Evolutionary conservation across 2,888 invertebrate species (phyloP), one percentile per base, ranked within the genome.

Genomic region (Encarsia formosa): DNA sequence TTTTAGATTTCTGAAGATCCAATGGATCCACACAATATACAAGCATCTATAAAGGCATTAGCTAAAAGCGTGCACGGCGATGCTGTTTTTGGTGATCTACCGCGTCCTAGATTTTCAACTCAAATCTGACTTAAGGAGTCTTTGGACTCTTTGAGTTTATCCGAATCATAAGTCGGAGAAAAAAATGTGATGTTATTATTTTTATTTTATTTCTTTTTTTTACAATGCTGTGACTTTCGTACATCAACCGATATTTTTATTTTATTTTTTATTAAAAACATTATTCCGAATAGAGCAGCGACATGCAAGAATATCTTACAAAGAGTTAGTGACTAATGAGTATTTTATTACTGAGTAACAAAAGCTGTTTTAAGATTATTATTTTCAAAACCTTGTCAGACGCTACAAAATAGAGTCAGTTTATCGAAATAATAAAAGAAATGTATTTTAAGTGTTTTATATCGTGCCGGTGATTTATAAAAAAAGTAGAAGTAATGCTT

Each of bases 61-160:
- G 92, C 93, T 18, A 87, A 87, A 65, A 93, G 92, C 63, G 89
- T 93, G 56, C 90, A 90, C 75, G 91, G 88, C 56, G 91, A 92
- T 75, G 79, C 84, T 20, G 86, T 90, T 61, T 93, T 91, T 76
- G 88, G 88, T 18, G 94, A 93, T 68, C 77, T 93, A 68, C 94
- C 94, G 37, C 81, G 87, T 57, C 90, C 91, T 58, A 83, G 91
- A 67, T 86, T 89, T 78, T 87, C 87, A 72, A 88, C 88, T 57
- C 87, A 88, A 78, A 87, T 90, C 77, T 90, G 85, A 82, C 65
- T 68, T 59, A 40, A 52, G 52, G 57, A 55, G 37, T 15, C 19
- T 23, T 40, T 49, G 35, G 16, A 47, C 40, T 16, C 34, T 32
- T 42, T n/a, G 39, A n/a, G 34, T 32, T 31, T 26, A n/a, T 56